Base-by-base conservation (phyloP, 2,797 vertebrate genomes). In the Carapus acus region DNA sequence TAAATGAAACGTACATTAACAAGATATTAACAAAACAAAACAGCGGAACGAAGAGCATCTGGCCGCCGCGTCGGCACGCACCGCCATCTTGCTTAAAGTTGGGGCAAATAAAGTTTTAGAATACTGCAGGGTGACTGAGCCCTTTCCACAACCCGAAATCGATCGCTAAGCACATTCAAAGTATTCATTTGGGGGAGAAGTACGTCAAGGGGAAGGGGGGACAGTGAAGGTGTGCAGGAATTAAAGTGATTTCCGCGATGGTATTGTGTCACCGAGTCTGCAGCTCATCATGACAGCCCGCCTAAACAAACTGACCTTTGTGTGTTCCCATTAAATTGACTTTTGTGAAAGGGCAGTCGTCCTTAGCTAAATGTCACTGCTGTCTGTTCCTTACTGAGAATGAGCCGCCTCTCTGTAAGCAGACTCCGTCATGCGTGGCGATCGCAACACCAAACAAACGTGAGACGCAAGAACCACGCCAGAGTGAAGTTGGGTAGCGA, bases 281-380 rank as follows among this genome's bases (percentile, higher is more conserved):
- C 40, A 55, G 61, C 62, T 71, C 69, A 75, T 77, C 53, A 70
- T 31, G 54, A 65, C 23, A 36, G 38, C 43, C 51, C 2, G 37
- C 29, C 67, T 73, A 73, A 78, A 75, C 69, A 79, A 59, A 49
- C 64, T 81, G 81, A 82, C 83, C 81, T 84, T 84, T 83, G 58
- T 67, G 54, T 51, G 62, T 62, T 68, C 48, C 55, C 66, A 55
- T 69, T 83, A 76, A 84, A 84, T 79, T 76, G 78, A 82, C 77
- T 83, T 86, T 69, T 16, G 62, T 74, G 65, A 83, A 85, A 86
- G 81, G 82, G 71, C 81, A 80, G 42, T 18, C 62, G 66, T 66
- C 57, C 50, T 62, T 73, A 31, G 68, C 55, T 69, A 83, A 86
- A 86, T 85, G 82, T 78, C 82, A 84, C 54, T 36, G 3, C 51